phyloP scores from a whole-genome alignment of 2,888 invertebrate genomes.

The Pasiphila rectangulata region DNA sequence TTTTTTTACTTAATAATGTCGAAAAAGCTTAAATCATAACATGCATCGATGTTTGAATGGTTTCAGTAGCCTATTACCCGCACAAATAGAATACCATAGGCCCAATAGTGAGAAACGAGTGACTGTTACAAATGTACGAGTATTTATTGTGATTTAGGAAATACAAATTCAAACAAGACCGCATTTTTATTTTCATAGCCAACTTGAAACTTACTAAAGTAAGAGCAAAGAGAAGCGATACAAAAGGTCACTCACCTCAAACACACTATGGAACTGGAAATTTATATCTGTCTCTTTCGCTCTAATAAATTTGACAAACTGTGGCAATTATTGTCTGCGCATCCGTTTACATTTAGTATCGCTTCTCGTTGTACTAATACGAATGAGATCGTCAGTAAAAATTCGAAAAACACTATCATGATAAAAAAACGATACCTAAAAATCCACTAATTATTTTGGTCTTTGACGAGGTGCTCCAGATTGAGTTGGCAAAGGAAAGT shows the following conservation, averaged over 20 bases:
- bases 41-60: conserved; percentile 9
- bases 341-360: no score
- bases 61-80: no score
- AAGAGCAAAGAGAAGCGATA: no score
- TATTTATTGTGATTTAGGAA: conserved; percentile 64
- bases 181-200: conserved; percentile 24
- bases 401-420: not conserved
- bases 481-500: conserved; percentile 72
- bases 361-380: no score
- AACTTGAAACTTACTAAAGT: conserved; percentile 4
- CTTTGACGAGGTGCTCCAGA: conserved; percentile 70
- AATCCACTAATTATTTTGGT: conserved; percentile 42
- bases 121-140: conserved; percentile 32
- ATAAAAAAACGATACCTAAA: no score
- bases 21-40: not conserved
- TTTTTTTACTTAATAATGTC: not conserved
- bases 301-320: no score
- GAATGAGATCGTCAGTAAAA: not conserved
- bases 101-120: conserved; percentile 40
- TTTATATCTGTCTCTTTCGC: no score
- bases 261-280: no score
- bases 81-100: conserved; percentile 13
- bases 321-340: no score
- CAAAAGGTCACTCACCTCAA: no score
- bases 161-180: conserved; percentile 30